Percentiles rank a stretch among this genome's conserved stretches.
phyloP scores from a whole-genome alignment of 2,797 vertebrate genomes.

The Epinephelus coioides region DNA sequence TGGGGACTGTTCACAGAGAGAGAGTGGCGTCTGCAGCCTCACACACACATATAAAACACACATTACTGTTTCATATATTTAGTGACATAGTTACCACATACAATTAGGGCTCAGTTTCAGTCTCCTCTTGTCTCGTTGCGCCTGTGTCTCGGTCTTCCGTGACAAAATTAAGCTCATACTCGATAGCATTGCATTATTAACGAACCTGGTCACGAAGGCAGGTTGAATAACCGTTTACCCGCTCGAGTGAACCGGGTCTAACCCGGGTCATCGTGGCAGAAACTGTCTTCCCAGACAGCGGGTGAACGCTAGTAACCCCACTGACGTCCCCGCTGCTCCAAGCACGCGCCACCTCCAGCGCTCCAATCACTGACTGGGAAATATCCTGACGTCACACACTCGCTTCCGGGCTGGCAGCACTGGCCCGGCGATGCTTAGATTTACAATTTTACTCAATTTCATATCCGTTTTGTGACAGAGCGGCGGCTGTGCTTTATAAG shows the following conservation, averaged over 20 bases:
- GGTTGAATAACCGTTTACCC: neutral
- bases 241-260: neutral
- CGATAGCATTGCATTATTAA: neutral
- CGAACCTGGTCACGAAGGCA: neutral
- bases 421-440: conserved; percentile 75
- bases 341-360: conserved; percentile 90
- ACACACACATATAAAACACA: no score
- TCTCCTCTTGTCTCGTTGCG: neutral
- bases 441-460: conserved; percentile 46
- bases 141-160: neutral
- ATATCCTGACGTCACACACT: conserved; percentile 67
- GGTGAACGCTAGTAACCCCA: conserved; percentile 89
- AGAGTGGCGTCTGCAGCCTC: no score
- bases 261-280: neutral
- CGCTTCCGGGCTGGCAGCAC: conserved; percentile 81
- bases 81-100: no score
- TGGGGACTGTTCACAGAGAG: neutral
- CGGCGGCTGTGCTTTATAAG: neutral
- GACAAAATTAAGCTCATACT: neutral
- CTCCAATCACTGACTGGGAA: conserved; percentile 86
- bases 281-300: neutral
- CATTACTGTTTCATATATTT: no score
- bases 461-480: neutral
- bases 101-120: neutral
- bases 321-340: conserved; percentile 78